Conservation (phyloP, 2,797 vertebrate species). For the Halcyon leucocephala region DNA sequence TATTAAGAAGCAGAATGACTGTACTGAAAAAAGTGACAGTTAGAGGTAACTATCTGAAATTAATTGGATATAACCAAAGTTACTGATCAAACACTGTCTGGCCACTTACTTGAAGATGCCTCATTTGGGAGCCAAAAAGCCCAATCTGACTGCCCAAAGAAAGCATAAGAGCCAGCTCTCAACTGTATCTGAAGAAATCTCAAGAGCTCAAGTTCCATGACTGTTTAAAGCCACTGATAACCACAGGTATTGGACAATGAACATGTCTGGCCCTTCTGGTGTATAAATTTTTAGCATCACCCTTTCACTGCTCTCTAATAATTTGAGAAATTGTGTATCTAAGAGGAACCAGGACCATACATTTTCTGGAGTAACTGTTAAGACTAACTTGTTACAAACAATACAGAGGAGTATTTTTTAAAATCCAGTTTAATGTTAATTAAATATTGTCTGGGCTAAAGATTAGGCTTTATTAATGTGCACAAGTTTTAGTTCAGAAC, state of each 20-base stretch:
- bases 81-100: neutral
- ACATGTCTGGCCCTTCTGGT: neutral
- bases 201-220: neutral
- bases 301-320: neutral
- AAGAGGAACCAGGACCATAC: neutral
- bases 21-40: neutral
- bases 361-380: neutral
- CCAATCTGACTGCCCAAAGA: neutral
- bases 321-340: neutral
- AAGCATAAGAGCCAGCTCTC: neutral
- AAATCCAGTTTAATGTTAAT: slow-evolving; percentile 68
- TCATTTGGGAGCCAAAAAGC: neutral
- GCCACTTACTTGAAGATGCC: neutral
- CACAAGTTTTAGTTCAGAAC: slow-evolving; percentile 64
- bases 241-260: neutral
- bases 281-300: neutral
- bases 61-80: neutral
- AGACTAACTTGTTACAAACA: slow-evolving; percentile 55
- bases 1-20: neutral
- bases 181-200: neutral
- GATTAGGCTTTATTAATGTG: slow-evolving; percentile 67
- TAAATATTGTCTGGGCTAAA: slow-evolving; percentile 60
- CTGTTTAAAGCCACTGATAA: neutral
- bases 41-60: neutral
- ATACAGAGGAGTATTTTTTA: slow-evolving; percentile 59